phyloP scores from a whole-genome alignment of 2,113 vertebrate genomes.

The Rhadina sibilatrix region DNA sequence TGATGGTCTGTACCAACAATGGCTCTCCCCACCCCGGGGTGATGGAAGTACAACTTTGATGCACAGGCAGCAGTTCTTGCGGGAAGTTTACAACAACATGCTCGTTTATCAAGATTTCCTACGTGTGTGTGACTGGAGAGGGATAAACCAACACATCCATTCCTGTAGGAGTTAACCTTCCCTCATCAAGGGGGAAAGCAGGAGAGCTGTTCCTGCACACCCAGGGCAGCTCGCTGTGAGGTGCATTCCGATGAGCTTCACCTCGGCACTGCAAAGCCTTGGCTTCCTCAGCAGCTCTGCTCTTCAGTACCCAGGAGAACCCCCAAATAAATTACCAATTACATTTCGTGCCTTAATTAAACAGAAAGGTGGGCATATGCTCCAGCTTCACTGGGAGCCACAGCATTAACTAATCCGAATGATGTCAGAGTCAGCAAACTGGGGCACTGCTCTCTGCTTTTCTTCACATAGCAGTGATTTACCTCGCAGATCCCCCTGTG shows the following conservation, averaged over 20 bases:
- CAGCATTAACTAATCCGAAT: slow-evolving; percentile 48
- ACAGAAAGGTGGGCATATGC: slow-evolving; percentile 51
- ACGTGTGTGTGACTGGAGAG: background rate
- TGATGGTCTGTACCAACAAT: background rate
- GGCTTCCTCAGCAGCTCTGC: slow-evolving; percentile 45
- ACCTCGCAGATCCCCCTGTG: background rate
- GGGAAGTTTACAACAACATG: background rate
- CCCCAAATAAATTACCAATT: slow-evolving; percentile 50
- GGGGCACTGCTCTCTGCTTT: background rate
- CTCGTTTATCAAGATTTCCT: slow-evolving; percentile 20
- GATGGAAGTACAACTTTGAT: background rate
- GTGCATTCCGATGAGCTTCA: slow-evolving; percentile 8
- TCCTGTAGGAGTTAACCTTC: slow-evolving; percentile 48
- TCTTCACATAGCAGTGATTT: background rate
- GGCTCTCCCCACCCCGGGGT: accelerated
- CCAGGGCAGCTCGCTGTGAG: background rate
- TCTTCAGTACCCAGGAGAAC: slow-evolving; percentile 36
- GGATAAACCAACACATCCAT: slow-evolving; percentile 9
- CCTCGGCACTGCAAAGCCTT: slow-evolving; percentile 1
- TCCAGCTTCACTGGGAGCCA: slow-evolving; percentile 32
- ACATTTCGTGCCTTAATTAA: slow-evolving; percentile 42
- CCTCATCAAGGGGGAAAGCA: background rate
- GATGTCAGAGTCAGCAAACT: background rate
- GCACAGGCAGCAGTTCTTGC: background rate
- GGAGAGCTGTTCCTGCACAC: background rate